Evolutionary conservation across 2,113 vertebrate species (phyloP).

Genomic region (Paradoxurus hermaphroditus): DNA sequence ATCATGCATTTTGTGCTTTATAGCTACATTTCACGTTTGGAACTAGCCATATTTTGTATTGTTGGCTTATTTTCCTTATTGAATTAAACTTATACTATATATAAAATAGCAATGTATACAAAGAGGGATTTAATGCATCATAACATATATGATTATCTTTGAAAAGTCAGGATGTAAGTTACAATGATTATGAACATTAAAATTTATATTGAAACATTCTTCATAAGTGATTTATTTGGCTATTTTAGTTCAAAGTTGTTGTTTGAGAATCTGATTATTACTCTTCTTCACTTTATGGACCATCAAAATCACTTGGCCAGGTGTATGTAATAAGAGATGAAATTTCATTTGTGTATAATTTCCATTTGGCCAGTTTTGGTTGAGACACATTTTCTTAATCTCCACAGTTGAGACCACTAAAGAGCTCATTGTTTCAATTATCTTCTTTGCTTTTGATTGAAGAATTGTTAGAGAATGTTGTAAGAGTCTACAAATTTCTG

Average conservation of each 20-base stretch:
- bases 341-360: slow-evolving; percentile 86
- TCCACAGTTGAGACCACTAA: slow-evolving; percentile 79
- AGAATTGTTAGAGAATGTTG: slow-evolving; percentile 92
- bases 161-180: slow-evolving; percentile 29
- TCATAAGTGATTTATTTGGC: slow-evolving; percentile 74
- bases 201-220: slow-evolving; percentile 15
- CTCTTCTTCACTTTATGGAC: slow-evolving; percentile 87
- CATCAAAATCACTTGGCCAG: slow-evolving; percentile 85
- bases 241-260: slow-evolving; percentile 85
- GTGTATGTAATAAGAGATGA: slow-evolving; percentile 91
- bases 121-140: slow-evolving; percentile 9
- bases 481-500: slow-evolving; percentile 92
- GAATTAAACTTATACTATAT: slow-evolving; percentile 36
- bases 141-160: slow-evolving; percentile 59
- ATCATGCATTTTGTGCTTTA: background rate
- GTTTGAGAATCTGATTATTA: slow-evolving; percentile 87
- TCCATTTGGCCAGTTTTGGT: slow-evolving; percentile 86
- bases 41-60: background rate
- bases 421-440: slow-evolving; percentile 90
- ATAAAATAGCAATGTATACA: slow-evolving; percentile 60
- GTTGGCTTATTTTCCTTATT: slow-evolving; percentile 74
- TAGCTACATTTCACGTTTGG: background rate
- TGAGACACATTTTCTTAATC: slow-evolving; percentile 76
- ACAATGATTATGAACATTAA: slow-evolving; percentile 29
- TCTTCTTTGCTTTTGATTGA: slow-evolving; percentile 94